phyloP scores from a whole-genome alignment of 2,797 vertebrate genomes.

The Zenarchopterus dispar region DNA sequence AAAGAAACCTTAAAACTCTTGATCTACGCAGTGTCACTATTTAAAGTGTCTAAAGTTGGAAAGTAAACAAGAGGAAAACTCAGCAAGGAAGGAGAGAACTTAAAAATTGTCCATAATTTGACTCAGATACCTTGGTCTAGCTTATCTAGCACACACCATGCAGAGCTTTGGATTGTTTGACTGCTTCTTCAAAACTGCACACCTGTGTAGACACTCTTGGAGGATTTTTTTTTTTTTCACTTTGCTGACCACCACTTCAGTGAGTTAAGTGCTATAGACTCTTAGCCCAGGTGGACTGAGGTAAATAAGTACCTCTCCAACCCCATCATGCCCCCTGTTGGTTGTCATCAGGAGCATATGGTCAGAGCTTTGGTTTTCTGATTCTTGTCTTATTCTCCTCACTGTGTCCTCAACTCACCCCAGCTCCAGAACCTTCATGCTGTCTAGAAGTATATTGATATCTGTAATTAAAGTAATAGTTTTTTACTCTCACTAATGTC shows the following conservation, averaged over 20 bases:
- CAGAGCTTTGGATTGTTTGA: slow-evolving; percentile 45
- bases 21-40: background rate
- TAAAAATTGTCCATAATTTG: slow-evolving; percentile 41
- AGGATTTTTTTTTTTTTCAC: slow-evolving; percentile 68
- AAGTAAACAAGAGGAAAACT: slow-evolving; percentile 36
- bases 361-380: slow-evolving; percentile 40
- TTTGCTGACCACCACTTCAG: slow-evolving; percentile 61
- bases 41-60: slow-evolving; percentile 20
- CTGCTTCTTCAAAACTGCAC: slow-evolving; percentile 52
- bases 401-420: slow-evolving; percentile 52
- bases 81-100: slow-evolving; percentile 11
- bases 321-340: slow-evolving; percentile 68
- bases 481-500: slow-evolving; percentile 67
- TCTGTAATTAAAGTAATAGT: slow-evolving; percentile 71
- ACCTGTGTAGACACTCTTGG: slow-evolving; percentile 49
- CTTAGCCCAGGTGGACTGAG: slow-evolving; percentile 38
- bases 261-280: slow-evolving; percentile 60
- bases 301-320: slow-evolving; percentile 62
- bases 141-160: slow-evolving; percentile 38
- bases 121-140: slow-evolving; percentile 51
- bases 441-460: slow-evolving; percentile 31
- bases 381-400: slow-evolving; percentile 24
- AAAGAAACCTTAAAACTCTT: background rate
- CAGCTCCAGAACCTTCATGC: slow-evolving; percentile 8
- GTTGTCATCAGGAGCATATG: slow-evolving; percentile 65